Conservation (phyloP, 2,113 vertebrate species). For the Ceratotherium simum region DNA sequence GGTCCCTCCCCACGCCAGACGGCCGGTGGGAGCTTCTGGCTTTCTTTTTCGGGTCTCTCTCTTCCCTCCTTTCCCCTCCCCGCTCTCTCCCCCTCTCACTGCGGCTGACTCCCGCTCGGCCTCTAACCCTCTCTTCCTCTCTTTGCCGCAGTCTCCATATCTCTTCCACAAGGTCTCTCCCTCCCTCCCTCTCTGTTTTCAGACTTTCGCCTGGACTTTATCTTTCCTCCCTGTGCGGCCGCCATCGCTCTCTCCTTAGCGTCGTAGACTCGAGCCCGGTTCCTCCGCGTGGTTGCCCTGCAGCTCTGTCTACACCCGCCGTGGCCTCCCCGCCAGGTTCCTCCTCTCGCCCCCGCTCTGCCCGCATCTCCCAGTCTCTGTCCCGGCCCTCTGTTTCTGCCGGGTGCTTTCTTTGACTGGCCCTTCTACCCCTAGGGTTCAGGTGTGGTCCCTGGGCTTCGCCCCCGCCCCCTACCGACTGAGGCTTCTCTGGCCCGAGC, state of each 20-base stretch:
- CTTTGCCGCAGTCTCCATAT: neutral
- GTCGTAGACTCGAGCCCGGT: neutral
- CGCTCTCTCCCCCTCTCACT: neutral
- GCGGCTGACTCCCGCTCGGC: neutral
- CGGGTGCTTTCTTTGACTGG: neutral
- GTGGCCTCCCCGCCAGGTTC: neutral
- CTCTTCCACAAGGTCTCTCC: neutral
- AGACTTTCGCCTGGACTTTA: neutral
- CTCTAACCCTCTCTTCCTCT: neutral
- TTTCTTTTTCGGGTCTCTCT: neutral
- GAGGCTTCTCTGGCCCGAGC: neutral
- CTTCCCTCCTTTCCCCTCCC: neutral
- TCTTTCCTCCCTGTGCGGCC: neutral
- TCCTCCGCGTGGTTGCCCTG: neutral
- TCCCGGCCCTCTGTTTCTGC: neutral
- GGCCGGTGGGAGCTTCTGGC: neutral
- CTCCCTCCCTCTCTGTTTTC: neutral
- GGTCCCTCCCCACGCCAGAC: conserved; percentile 37
- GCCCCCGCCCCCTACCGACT: fast-evolving
- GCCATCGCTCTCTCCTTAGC: neutral
- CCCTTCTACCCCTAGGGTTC: neutral
- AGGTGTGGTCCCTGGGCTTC: neutral
- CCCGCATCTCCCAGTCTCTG: fast-evolving
- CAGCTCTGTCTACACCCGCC: neutral
- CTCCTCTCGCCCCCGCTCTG: fast-evolving